phyloP scores from a whole-genome alignment of 2,888 invertebrate genomes.

The Shargacucullia verbasci region DNA sequence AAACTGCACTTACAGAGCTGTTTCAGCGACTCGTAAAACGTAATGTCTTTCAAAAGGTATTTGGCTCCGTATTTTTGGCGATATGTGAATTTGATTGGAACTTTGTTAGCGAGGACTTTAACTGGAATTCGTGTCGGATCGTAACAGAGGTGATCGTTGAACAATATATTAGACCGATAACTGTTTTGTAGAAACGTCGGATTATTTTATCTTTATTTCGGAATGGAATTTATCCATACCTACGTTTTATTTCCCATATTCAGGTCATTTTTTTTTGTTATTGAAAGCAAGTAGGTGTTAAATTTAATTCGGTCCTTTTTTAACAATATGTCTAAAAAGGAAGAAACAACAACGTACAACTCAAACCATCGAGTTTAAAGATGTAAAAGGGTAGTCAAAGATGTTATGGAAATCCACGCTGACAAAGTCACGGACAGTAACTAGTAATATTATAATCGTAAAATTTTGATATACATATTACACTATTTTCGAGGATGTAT shows the following conservation, averaged over 20 bases:
- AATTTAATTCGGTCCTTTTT: too few relatives aligned
- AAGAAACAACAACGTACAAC: too few relatives aligned
- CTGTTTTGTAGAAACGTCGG: constrained; percentile 4
- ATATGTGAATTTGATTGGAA: constrained; percentile 59
- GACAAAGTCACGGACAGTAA: too few relatives aligned
- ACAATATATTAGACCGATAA: constrained; percentile 15
- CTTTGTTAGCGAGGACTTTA: constrained; percentile 39
- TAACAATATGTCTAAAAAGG: too few relatives aligned
- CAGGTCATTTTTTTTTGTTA: too few relatives aligned
- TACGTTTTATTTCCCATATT: too few relatives aligned
- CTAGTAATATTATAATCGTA: constrained; percentile 29
- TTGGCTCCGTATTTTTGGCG: constrained; percentile 53
- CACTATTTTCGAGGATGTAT: constrained; percentile 50
- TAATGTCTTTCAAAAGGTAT: constrained; percentile 64
- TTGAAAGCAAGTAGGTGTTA: too few relatives aligned
- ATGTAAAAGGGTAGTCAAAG: too few relatives aligned
- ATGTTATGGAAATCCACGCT: too few relatives aligned
- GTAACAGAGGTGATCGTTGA: constrained; percentile 25
- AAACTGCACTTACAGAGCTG: constrained; percentile 67
- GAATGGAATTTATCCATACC: constrained; percentile 5
- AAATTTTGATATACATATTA: constrained; percentile 41
- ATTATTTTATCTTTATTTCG: too few relatives aligned
- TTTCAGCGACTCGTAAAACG: constrained; percentile 68
- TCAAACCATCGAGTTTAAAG: too few relatives aligned
- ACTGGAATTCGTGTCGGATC: constrained; percentile 7